phyloP scores from a whole-genome alignment of 2,113 vertebrate genomes.

The Clarias macrocephalus region DNA sequence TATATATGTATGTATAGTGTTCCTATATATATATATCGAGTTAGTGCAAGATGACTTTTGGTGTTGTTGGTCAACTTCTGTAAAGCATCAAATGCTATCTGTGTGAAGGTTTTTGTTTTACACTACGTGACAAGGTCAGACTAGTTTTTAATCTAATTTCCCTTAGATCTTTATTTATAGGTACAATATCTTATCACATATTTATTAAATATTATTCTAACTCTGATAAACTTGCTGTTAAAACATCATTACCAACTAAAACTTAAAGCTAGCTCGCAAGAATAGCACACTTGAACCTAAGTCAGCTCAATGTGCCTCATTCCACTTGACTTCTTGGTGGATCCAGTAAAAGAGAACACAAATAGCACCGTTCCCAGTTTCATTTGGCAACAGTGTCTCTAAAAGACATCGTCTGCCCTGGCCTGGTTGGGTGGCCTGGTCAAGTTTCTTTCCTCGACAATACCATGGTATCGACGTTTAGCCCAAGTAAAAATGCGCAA shows the following conservation, averaged over 20 bases:
- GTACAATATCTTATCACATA: background rate
- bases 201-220: background rate
- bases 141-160: background rate
- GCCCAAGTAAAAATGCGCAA: background rate
- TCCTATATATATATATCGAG: no score
- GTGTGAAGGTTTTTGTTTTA: background rate
- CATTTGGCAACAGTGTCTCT: background rate
- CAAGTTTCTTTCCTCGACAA: background rate
- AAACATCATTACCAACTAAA: background rate
- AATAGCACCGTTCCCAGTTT: no score
- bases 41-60: background rate
- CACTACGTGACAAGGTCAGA: background rate
- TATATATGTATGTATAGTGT: no score
- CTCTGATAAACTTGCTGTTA: background rate
- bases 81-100: slow-evolving; percentile 23
- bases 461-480: background rate
- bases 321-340: background rate
- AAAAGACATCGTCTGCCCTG: no score
- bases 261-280: background rate
- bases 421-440: background rate
- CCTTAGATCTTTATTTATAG: background rate
- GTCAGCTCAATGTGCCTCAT: background rate
- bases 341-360: no score
- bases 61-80: slow-evolving; percentile 35
- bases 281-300: background rate